phyloP scores from a whole-genome alignment of 2,888 invertebrate genomes.

The Octonoba sinensis region DNA sequence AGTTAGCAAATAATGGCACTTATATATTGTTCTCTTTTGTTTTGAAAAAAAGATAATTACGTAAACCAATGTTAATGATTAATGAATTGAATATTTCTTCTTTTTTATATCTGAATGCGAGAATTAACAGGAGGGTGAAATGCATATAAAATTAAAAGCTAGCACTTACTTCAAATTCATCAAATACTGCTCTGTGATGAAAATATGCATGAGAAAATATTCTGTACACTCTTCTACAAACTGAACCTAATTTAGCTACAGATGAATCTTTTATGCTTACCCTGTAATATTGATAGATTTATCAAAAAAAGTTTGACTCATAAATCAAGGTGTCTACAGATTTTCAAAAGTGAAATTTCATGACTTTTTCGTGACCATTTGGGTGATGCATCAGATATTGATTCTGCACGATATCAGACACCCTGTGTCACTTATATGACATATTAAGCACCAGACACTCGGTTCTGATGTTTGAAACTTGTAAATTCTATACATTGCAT shows the following conservation, averaged over 20 bases:
- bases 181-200: conserved; percentile 96
- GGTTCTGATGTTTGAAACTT: too few species aligned
- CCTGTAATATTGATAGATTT: conserved; percentile 74
- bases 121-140: neutral
- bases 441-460: too few species aligned
- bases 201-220: conserved; percentile 99
- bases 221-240: conserved; percentile 97
- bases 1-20: too few species aligned
- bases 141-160: neutral
- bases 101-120: too few species aligned
- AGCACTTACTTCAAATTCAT: conserved; percentile 86
- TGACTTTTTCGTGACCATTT: too few species aligned
- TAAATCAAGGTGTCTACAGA: neutral
- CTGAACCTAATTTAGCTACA: conserved; percentile 97
- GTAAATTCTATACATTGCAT: too few species aligned
- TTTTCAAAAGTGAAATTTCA: too few species aligned
- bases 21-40: too few species aligned
- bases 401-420: too few species aligned
- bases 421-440: too few species aligned
- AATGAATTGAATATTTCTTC: neutral
- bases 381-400: too few species aligned
- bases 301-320: neutral
- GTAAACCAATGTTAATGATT: neutral
- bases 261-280: conserved; percentile 99
- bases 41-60: too few species aligned